Evolutionary conservation across 2,888 invertebrate species (phyloP).

Genomic region (Autographa pulchrina): DNA sequence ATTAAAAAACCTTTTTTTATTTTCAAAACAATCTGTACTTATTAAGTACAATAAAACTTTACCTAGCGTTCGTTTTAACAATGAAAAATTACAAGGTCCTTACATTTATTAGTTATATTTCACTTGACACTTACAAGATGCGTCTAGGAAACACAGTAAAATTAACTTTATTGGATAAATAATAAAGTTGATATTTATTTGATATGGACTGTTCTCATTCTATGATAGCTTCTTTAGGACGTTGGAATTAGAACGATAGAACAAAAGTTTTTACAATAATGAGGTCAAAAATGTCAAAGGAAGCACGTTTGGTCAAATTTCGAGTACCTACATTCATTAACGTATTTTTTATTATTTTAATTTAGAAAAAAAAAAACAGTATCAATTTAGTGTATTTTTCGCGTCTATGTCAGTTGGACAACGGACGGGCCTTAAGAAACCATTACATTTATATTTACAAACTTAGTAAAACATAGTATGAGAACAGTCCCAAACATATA

Average conservation of each 20-base stretch:
- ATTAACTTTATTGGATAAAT: slow-evolving; percentile 33
- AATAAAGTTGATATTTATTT: slow-evolving; percentile 50
- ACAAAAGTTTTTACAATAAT: slow-evolving; percentile 36
- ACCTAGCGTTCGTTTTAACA: slow-evolving; percentile 78
- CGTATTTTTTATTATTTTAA: background rate
- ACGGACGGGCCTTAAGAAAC: slow-evolving; percentile 33
- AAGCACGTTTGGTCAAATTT: slow-evolving; percentile 27
- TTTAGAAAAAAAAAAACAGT: background rate
- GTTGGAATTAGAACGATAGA: slow-evolving; percentile 18
- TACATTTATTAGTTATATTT: slow-evolving; percentile 54
- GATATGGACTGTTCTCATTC: slow-evolving; percentile 48
- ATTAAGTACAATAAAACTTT: slow-evolving; percentile 80
- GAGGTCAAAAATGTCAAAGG: slow-evolving; percentile 20
- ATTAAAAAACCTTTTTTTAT: slow-evolving; percentile 75
- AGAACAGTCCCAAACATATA: slow-evolving; percentile 41
- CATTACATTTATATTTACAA: slow-evolving; percentile 47
- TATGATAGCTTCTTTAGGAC: slow-evolving; percentile 19
- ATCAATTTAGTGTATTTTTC: background rate
- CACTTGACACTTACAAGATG: slow-evolving; percentile 62
- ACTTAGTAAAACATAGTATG: slow-evolving; percentile 28
- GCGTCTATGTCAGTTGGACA: slow-evolving; percentile 33
- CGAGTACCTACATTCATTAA: background rate
- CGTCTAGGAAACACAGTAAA: slow-evolving; percentile 48
- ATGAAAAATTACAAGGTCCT: slow-evolving; percentile 76
- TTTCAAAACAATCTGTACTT: slow-evolving; percentile 83